phyloP scores from a whole-genome alignment of 2,797 vertebrate species.

The Falco peregrinus region DNA sequence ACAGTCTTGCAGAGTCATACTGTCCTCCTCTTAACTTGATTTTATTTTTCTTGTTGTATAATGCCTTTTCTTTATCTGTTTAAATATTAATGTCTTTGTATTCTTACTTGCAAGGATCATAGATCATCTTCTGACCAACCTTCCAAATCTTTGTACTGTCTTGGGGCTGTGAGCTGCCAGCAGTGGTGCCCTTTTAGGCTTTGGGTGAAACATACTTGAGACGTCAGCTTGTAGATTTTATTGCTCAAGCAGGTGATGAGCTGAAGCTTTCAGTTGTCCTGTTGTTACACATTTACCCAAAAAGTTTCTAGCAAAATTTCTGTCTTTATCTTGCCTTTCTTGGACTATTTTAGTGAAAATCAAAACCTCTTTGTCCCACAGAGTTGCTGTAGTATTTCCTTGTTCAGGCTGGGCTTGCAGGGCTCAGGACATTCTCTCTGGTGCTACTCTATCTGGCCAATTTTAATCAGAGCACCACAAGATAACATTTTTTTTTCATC shows the following conservation, averaged over 20 bases:
- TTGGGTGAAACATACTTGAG: not conserved
- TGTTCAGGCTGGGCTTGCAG: not conserved
- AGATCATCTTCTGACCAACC: not conserved
- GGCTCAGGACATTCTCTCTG: not conserved
- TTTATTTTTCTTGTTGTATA: not conserved
- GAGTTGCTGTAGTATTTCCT: not conserved
- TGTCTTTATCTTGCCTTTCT: not conserved
- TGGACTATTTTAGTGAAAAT: not conserved
- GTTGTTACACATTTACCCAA: not conserved
- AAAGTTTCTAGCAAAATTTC: not conserved
- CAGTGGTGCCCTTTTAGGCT: not conserved
- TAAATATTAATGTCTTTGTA: not conserved
- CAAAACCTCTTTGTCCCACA: not conserved
- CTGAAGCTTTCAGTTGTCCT: not conserved
- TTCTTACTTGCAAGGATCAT: not conserved
- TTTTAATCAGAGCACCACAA: not conserved
- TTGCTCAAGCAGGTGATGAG: not conserved
- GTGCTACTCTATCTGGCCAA: not conserved
- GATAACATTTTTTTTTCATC: not conserved
- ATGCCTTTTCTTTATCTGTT: not conserved
- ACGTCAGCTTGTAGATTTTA: not conserved
- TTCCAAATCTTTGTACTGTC: not conserved
- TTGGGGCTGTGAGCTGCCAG: not conserved
- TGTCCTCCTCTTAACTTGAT: not conserved
- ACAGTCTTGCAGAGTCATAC: not conserved